These are phyloP conservation scores for Gymnosoma rotundatum DNA, from an alignment of 2,888 invertebrate genomes.

Conservation along the genomic window DNA sequence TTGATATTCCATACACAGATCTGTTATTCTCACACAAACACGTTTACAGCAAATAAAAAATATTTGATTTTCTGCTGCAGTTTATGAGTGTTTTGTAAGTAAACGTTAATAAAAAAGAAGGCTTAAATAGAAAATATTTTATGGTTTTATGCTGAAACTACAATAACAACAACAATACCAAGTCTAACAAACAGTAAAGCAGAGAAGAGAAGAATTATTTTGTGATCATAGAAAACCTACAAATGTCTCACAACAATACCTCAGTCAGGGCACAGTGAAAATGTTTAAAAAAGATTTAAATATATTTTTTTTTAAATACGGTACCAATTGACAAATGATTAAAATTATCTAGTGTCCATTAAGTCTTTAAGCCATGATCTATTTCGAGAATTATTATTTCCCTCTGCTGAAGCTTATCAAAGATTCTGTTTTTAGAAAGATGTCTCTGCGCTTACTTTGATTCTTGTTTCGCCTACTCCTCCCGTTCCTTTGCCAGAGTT, in stretches of 20 bases:
- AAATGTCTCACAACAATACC: conserved; percentile 42
- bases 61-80: neutral
- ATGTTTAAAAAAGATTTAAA: neutral
- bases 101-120: conserved; percentile 60
- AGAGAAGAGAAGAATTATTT: conserved; percentile 21
- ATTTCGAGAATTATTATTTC: too few relatives aligned
- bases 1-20: conserved; percentile 30
- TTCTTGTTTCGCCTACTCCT: too few relatives aligned
- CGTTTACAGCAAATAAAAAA: neutral
- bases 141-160: conserved; percentile 45
- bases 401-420: too few relatives aligned
- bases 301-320: neutral
- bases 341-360: too few relatives aligned
- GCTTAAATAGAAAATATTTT: conserved; percentile 62
- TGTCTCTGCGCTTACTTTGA: too few relatives aligned
- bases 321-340: too few relatives aligned
- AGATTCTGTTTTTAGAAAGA: too few relatives aligned
- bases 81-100: conserved; percentile 24
- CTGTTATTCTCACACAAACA: conserved; percentile 18
- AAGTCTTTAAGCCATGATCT: too few relatives aligned
- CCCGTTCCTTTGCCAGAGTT: too few relatives aligned
- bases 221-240: conserved; percentile 65
- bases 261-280: conserved; percentile 8
- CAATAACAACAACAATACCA: conserved; percentile 9
- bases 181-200: conserved; percentile 4